These are phyloP conservation scores for Criorhina ranunculi DNA, from an alignment of 2,888 invertebrate genomes.

Conservation along the genomic window DNA sequence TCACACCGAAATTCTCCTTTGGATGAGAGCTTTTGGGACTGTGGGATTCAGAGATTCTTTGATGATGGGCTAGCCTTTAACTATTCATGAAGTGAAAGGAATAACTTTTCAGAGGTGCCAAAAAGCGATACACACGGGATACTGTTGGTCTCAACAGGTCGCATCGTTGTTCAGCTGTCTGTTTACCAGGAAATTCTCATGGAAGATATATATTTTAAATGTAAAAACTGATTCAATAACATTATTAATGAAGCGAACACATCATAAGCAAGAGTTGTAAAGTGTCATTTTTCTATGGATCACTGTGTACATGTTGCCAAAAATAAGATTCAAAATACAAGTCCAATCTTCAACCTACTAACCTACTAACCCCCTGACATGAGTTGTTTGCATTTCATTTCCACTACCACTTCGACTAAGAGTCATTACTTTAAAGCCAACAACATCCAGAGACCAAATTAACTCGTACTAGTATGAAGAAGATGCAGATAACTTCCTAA, in stretches of 20 bases:
- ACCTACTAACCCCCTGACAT: constrained; percentile 9
- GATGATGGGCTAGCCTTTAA: constrained; percentile 17
- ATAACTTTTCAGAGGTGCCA: constrained; percentile 38
- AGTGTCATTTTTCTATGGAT: too few species aligned
- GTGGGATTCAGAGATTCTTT: constrained; percentile 10
- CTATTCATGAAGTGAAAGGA: constrained; percentile 25
- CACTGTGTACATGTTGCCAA: too few species aligned
- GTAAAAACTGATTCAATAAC: neutral
- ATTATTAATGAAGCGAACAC: neutral
- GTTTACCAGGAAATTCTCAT: neutral
- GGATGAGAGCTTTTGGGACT: constrained; percentile 3
- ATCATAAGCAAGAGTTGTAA: too few species aligned
- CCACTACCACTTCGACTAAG: neutral
- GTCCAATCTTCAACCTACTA: neutral
- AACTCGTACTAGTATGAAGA: neutral
- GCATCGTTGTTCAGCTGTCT: neutral
- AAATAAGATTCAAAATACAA: too few species aligned
- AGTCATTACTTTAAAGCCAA: constrained; percentile 14
- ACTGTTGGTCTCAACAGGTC: neutral
- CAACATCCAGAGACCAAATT: neutral
- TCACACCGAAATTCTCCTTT: constrained; percentile 5
- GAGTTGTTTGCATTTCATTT: neutral
- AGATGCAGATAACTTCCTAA: constrained; percentile 6
- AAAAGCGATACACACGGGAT: constrained; percentile 3
- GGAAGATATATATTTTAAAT: neutral